Evolutionary conservation across 1,140 invertebrate genomes (phyloP), one percentile per base, ranked within the genome.

Genomic region (Oncopeltus fasciatus): DNA sequence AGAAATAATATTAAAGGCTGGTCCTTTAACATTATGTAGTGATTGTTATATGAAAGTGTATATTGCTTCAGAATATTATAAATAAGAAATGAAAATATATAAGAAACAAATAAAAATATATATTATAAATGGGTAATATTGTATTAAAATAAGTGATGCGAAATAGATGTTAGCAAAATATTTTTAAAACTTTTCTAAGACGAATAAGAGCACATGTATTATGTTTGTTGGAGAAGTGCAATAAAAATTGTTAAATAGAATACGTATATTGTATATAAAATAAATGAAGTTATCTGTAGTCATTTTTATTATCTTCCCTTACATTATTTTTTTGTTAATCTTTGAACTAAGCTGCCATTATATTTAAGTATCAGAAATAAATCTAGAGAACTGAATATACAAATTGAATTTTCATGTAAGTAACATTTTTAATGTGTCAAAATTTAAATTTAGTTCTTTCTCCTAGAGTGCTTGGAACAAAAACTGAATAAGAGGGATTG

Each of bases 131-230:
- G 46, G 51, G 38, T 21, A 33, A 44, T 49, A 29, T 51, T 63
- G 47, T 27, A 29, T 18, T 20, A 38, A 33, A n/a, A 33, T 33
- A 57, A 57, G 56, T 57, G 28, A 57, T 33, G 28, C 56, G 33
- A 57, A 31, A 57, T 57, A 57, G 56, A 57, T 57, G 56, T 49
- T 63, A 63, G 46, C 43, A 53, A 43, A 66, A 66, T 66, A 66
- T 66, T 66, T 66, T 66, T 66, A 66, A 66, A 64, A 60, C 28
- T 63, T 66, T 66, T 66, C 63, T 60, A 62, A 62, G 29, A 29
- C 29, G 57, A 60, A 28, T 61, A 47, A 44, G 43, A 59, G 63
- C 63, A 64, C 63, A 60, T 21, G 26, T 21, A 18, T 60, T 60
- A 61, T 60, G 61, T 63, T 66, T 63, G 56, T 63, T 63, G 65